These are phyloP conservation scores for Ceratosolen solmsi DNA, from an alignment of 1,140 invertebrate species.

Conservation along the genomic window DNA sequence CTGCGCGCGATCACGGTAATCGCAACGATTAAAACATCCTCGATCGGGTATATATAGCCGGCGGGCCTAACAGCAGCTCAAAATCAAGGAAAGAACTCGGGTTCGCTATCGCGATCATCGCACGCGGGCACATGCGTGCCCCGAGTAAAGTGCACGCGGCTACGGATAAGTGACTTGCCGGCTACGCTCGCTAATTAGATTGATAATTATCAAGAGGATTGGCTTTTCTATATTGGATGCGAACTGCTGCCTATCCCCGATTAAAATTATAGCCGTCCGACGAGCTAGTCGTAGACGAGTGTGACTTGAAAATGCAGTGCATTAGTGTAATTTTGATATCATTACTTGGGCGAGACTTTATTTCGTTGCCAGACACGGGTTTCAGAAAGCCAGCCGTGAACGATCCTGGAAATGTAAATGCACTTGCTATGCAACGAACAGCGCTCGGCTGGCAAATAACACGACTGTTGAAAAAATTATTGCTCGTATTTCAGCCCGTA, in stretches of 20 bases:
- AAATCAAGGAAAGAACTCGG: conserved; percentile 39
- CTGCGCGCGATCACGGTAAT: conserved; percentile 59
- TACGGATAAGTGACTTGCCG: not conserved
- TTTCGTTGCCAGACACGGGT: too few relatives aligned
- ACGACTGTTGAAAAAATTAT: not conserved
- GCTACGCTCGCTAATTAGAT: not conserved
- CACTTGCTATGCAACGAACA: too few relatives aligned
- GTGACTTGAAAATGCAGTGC: not conserved
- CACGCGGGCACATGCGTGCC: not conserved
- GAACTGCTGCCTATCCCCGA: not conserved
- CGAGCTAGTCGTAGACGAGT: not conserved
- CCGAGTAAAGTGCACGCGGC: not conserved
- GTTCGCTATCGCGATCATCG: conserved; percentile 19
- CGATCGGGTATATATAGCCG: conserved; percentile 50
- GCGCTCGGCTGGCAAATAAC: too few relatives aligned
- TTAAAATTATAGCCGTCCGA: not conserved
- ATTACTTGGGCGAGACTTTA: too few relatives aligned
- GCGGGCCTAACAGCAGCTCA: conserved; percentile 1
- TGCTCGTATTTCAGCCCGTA: not conserved
- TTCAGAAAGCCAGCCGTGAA: too few relatives aligned
- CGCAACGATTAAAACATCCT: conserved; percentile 62
- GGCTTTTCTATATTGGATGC: not conserved
- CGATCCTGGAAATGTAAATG: too few relatives aligned
- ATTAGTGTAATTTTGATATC: not conserved
- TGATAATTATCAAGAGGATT: not conserved